phyloP scores from a whole-genome alignment of 2,113 vertebrate species.

The Rhabdomys dilectus region DNA sequence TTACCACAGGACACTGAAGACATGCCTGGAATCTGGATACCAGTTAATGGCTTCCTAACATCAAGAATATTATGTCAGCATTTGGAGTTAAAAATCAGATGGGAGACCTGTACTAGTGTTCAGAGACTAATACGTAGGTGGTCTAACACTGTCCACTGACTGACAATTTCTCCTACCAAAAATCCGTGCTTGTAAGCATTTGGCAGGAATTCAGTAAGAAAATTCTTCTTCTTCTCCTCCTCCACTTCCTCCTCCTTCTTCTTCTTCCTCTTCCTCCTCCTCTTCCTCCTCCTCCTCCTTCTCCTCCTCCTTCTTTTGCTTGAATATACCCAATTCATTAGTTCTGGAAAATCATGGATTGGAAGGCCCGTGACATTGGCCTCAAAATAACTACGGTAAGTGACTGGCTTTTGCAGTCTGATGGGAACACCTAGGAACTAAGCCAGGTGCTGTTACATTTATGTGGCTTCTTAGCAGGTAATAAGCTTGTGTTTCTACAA shows the following conservation, averaged over 20 bases:
- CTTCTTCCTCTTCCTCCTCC: neutral
- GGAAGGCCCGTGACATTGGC: neutral
- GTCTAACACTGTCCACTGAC: neutral
- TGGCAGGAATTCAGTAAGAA: neutral
- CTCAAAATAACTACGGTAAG: neutral
- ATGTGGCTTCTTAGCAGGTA: no score
- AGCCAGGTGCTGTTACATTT: neutral
- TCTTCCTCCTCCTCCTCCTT: no score
- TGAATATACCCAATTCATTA: neutral
- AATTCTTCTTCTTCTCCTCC: neutral
- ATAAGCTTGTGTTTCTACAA: neutral
- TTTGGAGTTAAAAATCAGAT: neutral
- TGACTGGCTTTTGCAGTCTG: neutral
- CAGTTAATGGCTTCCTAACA: neutral
- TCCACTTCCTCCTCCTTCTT: neutral
- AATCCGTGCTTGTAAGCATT: neutral
- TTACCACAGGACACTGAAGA: neutral
- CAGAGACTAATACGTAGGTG: neutral
- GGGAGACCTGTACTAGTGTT: neutral
- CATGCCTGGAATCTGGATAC: neutral
- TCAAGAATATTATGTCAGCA: neutral
- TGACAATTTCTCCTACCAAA: neutral
- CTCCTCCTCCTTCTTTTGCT: no score
- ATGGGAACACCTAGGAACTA: neutral
- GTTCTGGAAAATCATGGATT: neutral